Evolutionary conservation across 1,140 invertebrate species (phyloP).

Genomic region (Pseudomyrmex pallidus): DNA sequence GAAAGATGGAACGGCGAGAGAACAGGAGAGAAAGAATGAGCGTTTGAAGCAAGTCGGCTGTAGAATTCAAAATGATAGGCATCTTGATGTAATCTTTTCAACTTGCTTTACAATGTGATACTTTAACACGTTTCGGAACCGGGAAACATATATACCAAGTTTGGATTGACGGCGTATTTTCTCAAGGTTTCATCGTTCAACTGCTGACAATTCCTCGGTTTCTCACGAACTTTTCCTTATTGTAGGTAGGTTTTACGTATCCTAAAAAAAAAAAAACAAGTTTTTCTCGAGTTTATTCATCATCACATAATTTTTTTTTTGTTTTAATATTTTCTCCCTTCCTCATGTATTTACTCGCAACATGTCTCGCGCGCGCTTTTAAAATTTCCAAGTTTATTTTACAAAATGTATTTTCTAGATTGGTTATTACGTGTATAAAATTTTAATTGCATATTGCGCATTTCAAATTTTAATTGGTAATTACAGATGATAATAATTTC

Average conservation of each 20-base stretch:
- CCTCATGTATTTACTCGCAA: slow-evolving; percentile 42
- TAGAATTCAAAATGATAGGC: slow-evolving; percentile 2
- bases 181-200: not conserved
- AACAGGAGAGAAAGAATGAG: too few relatives aligned
- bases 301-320: not conserved
- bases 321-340: slow-evolving; percentile 55
- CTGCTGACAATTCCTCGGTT: not conserved
- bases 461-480: slow-evolving; percentile 62
- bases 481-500: slow-evolving; percentile 60
- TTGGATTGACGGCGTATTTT: not conserved
- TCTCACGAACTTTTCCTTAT: too few relatives aligned
- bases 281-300: too few relatives aligned
- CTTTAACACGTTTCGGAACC: not conserved
- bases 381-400: slow-evolving; percentile 52
- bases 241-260: too few relatives aligned
- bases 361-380: slow-evolving; percentile 35
- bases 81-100: slow-evolving; percentile 2
- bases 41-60: not conserved
- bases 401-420: slow-evolving; percentile 54
- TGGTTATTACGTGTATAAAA: slow-evolving; percentile 54
- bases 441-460: slow-evolving; percentile 60
- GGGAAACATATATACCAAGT: not conserved
- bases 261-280: too few relatives aligned
- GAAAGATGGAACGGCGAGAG: not conserved
- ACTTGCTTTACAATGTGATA: not conserved